Conservation (phyloP, 2,888 invertebrate species). For the Sisyra nigra region DNA sequence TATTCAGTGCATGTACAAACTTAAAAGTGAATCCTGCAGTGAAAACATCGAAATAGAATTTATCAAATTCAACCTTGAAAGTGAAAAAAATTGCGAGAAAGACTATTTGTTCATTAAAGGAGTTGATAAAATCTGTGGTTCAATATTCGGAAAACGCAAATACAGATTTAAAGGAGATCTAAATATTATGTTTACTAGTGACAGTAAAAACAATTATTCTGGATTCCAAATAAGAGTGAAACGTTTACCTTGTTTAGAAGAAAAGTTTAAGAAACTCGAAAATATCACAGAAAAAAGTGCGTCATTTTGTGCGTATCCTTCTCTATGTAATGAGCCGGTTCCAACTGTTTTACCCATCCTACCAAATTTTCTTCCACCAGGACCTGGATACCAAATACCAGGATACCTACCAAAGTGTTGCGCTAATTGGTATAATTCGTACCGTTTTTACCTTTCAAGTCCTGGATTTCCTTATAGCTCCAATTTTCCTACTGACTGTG, state of each 20-base stretch:
- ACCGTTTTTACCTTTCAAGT: slow-evolving; percentile 33
- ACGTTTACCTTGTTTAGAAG: too few species aligned
- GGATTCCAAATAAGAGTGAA: too few species aligned
- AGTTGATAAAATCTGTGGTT: slow-evolving; percentile 34
- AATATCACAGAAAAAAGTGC: too few species aligned
- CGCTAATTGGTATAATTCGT: slow-evolving; percentile 24
- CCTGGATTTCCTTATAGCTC: slow-evolving; percentile 36
- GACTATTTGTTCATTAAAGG: slow-evolving; percentile 34
- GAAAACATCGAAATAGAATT: slow-evolving; percentile 36
- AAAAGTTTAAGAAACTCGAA: too few species aligned
- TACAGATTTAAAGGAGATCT: slow-evolving; percentile 23
- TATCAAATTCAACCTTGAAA: slow-evolving; percentile 33
- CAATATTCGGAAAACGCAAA: slow-evolving; percentile 27
- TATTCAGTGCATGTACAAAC: slow-evolving; percentile 29
- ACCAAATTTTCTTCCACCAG: background rate
- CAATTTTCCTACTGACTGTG: slow-evolving; percentile 28
- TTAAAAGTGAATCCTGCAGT: slow-evolving; percentile 32
- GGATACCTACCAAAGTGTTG: slow-evolving; percentile 23
- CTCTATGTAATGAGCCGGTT: too few species aligned
- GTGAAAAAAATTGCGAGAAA: slow-evolving; percentile 30
- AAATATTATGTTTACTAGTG: too few species aligned
- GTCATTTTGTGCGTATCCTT: too few species aligned
- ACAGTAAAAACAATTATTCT: too few species aligned
- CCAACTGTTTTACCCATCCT: background rate
- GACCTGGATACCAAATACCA: slow-evolving; percentile 2